These are phyloP conservation scores for Ostrea denselamellosa DNA, from an alignment of 1,140 invertebrate genomes.

Conservation along the genomic window DNA sequence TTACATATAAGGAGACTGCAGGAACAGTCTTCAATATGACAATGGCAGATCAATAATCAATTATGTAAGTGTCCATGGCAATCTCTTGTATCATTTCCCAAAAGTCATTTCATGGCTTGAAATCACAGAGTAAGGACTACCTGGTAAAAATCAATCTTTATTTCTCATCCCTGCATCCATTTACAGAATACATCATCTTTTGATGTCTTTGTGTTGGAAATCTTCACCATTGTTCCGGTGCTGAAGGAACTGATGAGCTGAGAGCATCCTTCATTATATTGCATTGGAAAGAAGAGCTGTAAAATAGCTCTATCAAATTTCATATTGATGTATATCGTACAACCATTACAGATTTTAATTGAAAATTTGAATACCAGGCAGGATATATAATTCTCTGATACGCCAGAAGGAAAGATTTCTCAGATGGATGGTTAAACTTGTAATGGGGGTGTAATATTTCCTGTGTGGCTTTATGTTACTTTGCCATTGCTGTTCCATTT, in stretches of 20 bases:
- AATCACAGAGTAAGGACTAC: neutral
- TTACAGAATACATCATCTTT: neutral
- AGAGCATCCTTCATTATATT: neutral
- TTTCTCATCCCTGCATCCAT: slow-evolving; percentile 1
- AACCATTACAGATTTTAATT: slow-evolving; percentile 11
- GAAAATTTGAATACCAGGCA: neutral
- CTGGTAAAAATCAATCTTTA: slow-evolving; percentile 31
- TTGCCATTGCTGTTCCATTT: neutral
- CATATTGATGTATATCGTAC: neutral
- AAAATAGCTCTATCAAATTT: neutral
- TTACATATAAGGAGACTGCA: neutral
- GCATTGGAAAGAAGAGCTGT: neutral
- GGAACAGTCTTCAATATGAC: neutral
- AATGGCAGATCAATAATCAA: slow-evolving; percentile 28
- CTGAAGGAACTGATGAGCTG: slow-evolving; percentile 6
- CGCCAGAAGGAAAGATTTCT: neutral
- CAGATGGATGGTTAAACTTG: neutral
- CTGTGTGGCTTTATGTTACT: neutral
- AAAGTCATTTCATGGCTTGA: slow-evolving; percentile 10
- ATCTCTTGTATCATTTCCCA: slow-evolving; percentile 26
- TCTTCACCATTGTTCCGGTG: neutral
- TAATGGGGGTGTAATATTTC: neutral
- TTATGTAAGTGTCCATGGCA: slow-evolving; percentile 35
- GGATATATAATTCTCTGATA: neutral
- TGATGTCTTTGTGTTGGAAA: neutral